These are phyloP conservation scores for Melanostigma gelatinosum DNA, from an alignment of 2,113 vertebrate genomes.

Conservation along the genomic window DNA sequence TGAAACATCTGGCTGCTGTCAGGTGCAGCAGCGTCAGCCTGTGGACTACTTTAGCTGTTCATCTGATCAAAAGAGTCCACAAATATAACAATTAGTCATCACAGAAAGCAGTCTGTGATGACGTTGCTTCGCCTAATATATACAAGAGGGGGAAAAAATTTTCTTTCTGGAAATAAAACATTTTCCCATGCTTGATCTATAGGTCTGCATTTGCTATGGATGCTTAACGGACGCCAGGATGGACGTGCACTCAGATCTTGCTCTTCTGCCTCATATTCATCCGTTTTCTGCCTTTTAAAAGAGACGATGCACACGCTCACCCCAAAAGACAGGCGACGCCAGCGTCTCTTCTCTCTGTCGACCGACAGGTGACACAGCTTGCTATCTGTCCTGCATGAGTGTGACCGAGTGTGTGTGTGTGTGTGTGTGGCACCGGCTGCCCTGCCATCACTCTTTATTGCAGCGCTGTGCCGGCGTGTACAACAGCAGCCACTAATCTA, in stretches of 20 bases:
- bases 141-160: neutral
- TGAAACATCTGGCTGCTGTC: neutral
- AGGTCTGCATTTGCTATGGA: neutral
- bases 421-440: constrained; percentile 34
- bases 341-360: constrained; percentile 21
- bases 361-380: constrained; percentile 55
- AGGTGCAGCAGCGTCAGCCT: constrained; percentile 1
- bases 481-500: constrained; percentile 75
- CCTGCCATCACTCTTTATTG: constrained; percentile 74
- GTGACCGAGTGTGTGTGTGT: constrained; percentile 27
- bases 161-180: neutral
- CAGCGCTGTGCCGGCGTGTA: constrained; percentile 57
- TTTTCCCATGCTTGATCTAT: constrained; percentile 8
- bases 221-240: neutral
- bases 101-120: neutral
- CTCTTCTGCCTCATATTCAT: neutral
- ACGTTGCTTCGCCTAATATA: neutral
- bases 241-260: neutral
- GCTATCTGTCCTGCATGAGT: constrained; percentile 20
- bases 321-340: constrained; percentile 37
- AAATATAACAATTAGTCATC: neutral
- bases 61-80: neutral
- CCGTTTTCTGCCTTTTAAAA: neutral
- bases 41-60: neutral
- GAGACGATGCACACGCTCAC: neutral